Evolutionary conservation across 2,113 vertebrate species (phyloP).

Genomic region (Trogon surrucura): DNA sequence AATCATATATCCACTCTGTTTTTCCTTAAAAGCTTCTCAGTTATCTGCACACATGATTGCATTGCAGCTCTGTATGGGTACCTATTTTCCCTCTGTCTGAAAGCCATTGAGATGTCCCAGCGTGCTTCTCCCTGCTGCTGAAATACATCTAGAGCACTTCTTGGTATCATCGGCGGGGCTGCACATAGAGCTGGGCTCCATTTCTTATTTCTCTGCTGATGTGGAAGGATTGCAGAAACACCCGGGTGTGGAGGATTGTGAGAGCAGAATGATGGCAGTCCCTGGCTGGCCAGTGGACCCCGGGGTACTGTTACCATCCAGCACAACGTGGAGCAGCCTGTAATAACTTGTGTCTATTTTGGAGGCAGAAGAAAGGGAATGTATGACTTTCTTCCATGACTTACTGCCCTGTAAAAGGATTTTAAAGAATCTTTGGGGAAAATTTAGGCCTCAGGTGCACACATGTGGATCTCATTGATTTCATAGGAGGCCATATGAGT

Average conservation of each 20-base stretch:
- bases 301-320: accelerated
- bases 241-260: accelerated
- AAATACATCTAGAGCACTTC: not conserved
- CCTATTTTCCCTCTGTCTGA: not conserved
- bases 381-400: not conserved
- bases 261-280: not conserved
- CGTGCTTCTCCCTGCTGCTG: not conserved
- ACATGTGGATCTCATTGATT: slow-evolving; percentile 27
- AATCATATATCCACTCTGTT: not conserved
- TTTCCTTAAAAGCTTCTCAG: not conserved
- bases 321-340: not conserved
- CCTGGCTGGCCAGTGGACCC: not conserved
- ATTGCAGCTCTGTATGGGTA: not conserved
- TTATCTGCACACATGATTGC: not conserved
- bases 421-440: slow-evolving; percentile 25
- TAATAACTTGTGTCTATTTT: not conserved
- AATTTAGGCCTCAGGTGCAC: not conserved
- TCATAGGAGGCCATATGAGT: not conserved
- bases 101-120: not conserved
- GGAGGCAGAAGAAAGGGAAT: slow-evolving; percentile 4
- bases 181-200: not conserved
- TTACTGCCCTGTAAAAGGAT: slow-evolving; percentile 24
- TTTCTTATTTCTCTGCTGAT: not conserved
- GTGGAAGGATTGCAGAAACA: not conserved
- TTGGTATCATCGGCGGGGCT: not conserved